Conservation (phyloP, 2,888 invertebrate species). For the Chymomyza fuscimana region DNA sequence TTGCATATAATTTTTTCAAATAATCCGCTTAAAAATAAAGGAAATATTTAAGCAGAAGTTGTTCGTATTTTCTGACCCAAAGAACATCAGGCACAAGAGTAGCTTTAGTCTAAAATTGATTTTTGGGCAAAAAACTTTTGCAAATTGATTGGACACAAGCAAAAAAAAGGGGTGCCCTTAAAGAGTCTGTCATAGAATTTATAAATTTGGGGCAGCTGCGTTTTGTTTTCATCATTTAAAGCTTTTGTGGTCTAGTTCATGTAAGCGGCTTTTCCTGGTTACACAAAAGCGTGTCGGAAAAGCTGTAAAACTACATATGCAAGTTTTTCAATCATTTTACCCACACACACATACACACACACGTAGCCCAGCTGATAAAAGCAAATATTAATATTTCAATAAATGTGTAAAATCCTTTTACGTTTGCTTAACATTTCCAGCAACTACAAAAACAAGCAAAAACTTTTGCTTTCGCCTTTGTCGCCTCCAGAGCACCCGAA, state of each 20-base stretch:
- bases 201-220: conserved; percentile 9
- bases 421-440: conserved; percentile 29
- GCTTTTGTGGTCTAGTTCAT: background rate
- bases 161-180: background rate
- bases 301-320: conserved; percentile 37
- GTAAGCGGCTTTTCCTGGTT: background rate
- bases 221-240: conserved; percentile 11
- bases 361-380: conserved; percentile 31
- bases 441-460: conserved; percentile 20
- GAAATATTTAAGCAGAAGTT: conserved; percentile 8
- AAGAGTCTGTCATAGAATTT: background rate
- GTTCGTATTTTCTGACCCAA: conserved; percentile 45
- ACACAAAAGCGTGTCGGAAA: background rate
- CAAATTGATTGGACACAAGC: conserved; percentile 14
- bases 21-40: conserved; percentile 39
- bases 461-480: conserved; percentile 24
- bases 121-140: conserved; percentile 16
- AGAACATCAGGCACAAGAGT: conserved; percentile 23
- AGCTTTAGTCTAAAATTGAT: conserved; percentile 20
- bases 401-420: conserved; percentile 68
- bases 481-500: background rate
- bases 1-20: conserved; percentile 47
- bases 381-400: conserved; percentile 72
- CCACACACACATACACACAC: background rate
- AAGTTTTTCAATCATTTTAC: conserved; percentile 7